Base-by-base conservation (phyloP, 1,140 invertebrate genomes). In the Saccostrea echinata region DNA sequence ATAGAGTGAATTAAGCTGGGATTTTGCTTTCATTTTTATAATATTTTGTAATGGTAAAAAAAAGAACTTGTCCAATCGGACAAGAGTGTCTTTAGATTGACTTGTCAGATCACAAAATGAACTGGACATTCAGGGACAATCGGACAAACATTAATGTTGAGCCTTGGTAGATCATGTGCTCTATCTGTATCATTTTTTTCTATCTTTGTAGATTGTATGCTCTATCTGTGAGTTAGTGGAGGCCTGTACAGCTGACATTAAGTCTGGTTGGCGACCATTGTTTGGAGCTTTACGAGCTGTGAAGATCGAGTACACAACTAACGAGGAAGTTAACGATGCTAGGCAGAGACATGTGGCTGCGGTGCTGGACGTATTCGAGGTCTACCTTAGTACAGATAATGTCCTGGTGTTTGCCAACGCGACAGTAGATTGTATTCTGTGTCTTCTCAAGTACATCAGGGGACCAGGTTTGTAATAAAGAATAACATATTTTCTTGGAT, bases 141-240 rank as follows among this genome's bases (percentile, higher is more conserved):
- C n/a, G n/a, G n/a, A n/a, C n/a, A n/a, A n/a, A n/a, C n/a, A n/a
- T n/a, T n/a, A n/a, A n/a, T n/a, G n/a, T n/a, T n/a, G n/a, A n/a
- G 1, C 4, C 13, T 51, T 76, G 8, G 18, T 24, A 35, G 71
- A 76, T 76, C 24, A 1, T 76, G 1, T 51, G n/a, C 16, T 21
- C n/a, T 52, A 82, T 51, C 55, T 18, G 13, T 57, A 13, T 55
- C 6, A 52, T 1, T 55, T 1, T 55, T 1, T 12, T 82, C 86
- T 89, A 88, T 35, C 91, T 95, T 96, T 92, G 92, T 96, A 99
- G 97, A 98, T 99, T 92, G 97, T 99, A 61, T 98, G 97, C 87
- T 98, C 98, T 90, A 97, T 99, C 33, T 99, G 98, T 95, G 98
- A 98, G 95, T 98, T 98, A 93, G 98, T 99, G 0, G 98, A 99